phyloP scores from a whole-genome alignment of 2,797 vertebrate genomes.

The Pipistrellus pygmaeus region DNA sequence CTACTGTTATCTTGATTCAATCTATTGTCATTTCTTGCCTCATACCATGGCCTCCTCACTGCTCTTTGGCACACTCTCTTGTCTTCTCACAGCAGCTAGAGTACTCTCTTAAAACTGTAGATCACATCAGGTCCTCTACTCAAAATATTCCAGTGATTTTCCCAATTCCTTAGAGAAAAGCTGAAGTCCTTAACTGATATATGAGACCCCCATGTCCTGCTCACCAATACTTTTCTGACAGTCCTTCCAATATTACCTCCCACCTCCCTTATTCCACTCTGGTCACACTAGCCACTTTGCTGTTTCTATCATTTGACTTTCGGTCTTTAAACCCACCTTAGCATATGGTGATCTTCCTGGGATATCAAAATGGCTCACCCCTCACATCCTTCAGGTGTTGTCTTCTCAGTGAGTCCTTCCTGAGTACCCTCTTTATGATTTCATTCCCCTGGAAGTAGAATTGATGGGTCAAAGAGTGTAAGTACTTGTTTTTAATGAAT shows the following conservation, averaged over 20 bases:
- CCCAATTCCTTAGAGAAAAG: neutral
- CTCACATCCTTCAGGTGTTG: neutral
- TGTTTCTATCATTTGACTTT: neutral
- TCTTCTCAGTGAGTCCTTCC: neutral
- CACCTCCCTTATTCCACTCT: neutral
- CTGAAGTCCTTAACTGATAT: neutral
- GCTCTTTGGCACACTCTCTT: neutral
- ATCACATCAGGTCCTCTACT: neutral
- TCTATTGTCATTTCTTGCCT: neutral
- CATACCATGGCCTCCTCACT: neutral
- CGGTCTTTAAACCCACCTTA: neutral
- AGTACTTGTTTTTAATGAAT: constrained; percentile 37
- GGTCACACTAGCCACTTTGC: neutral
- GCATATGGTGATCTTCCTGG: neutral
- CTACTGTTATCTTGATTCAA: neutral
- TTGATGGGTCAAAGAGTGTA: neutral
- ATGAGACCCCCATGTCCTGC: neutral
- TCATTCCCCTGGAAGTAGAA: neutral
- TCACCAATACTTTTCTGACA: neutral
- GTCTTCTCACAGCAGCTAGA: neutral
- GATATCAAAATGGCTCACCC: neutral
- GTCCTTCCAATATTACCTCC: neutral
- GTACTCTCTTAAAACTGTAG: neutral
- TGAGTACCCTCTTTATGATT: neutral
- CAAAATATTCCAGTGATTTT: neutral